Evolutionary conservation across 2,888 invertebrate species (phyloP).

Genomic region (Pherbina coryleti): DNA sequence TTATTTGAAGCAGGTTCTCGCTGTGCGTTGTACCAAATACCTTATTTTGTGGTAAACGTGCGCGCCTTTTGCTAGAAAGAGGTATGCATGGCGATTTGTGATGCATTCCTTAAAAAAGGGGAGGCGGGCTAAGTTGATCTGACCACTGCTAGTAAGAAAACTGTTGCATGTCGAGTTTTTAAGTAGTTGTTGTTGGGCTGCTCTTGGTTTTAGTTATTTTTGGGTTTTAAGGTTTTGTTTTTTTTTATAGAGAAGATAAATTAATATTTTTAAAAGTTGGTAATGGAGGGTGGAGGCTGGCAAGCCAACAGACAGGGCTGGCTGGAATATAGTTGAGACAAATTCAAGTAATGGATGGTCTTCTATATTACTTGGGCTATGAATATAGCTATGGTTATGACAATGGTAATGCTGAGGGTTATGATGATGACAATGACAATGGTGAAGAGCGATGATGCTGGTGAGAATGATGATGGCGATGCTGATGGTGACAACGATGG

Average conservation of each 20-base stretch:
- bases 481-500: no score
- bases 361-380: no score
- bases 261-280: constrained; percentile 36
- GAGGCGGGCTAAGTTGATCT: constrained; percentile 19
- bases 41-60: background rate
- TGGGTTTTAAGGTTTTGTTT: background rate
- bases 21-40: background rate
- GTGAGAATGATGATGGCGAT: no score
- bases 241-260: constrained; percentile 34
- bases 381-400: no score
- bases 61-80: background rate
- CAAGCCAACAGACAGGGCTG: no score
- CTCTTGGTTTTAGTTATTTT: constrained; percentile 13
- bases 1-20: constrained; percentile 20
- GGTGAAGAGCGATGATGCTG: no score
- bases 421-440: no score
- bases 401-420: no score
- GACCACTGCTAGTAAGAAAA: background rate
- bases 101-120: constrained; percentile 32
- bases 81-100: background rate
- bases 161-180: constrained; percentile 22
- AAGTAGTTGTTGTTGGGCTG: constrained; percentile 21
- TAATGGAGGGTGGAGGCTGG: background rate
- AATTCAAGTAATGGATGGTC: no score
- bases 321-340: no score